Base-by-base conservation (phyloP, 2,113 vertebrate genomes). In the Leptodactylus fuscus region DNA sequence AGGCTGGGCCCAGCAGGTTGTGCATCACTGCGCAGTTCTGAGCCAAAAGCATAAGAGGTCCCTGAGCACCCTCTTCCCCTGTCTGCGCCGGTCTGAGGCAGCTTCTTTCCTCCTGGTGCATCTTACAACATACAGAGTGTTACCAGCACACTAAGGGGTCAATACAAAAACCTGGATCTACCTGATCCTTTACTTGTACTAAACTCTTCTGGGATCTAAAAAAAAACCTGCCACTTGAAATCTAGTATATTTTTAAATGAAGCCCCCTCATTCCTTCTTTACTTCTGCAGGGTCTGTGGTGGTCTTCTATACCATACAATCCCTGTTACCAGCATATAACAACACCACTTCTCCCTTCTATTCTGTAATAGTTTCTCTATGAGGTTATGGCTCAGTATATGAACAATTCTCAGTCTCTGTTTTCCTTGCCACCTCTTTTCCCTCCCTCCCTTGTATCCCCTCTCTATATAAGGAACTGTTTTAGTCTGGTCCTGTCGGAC, bases 51-150 rank as follows among this genome's bases (percentile, higher is more conserved):
- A 96, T 91, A 89, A 98, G 95, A 0, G 96, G 96, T 89, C 96
- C 96, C 11, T 96, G 96, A 93, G 94, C 93, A 91, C 95, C 94
- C 87, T 97, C 97, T 92, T 97, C 96, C 20, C 94, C 94, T 75
- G 93, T 95, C 94, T 96, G 95, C 89, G 97, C 96, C 91, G 94
- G 96, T 88, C 93, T 95, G 95, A 97, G 98, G 94, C 95, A 94
- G 92, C 91, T 96, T 95, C 96, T 96, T 92, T 96, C 95, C 90
- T 99, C 97, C 95, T 96, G 95, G 91, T 90, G 92, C 92, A 94
- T 94, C 94, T 95, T 95, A 92, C 46, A 85, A 85, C 83, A 85
- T 77, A 85, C 62, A 85, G 83, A 78, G 32, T 87, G 82, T 53
- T 87, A 88, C 58, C 87, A 75, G 78, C 65, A 78, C 34, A 85